Evolutionary conservation across 2,113 vertebrate species (phyloP).

Genomic region (Salvelinus alpinus): DNA sequence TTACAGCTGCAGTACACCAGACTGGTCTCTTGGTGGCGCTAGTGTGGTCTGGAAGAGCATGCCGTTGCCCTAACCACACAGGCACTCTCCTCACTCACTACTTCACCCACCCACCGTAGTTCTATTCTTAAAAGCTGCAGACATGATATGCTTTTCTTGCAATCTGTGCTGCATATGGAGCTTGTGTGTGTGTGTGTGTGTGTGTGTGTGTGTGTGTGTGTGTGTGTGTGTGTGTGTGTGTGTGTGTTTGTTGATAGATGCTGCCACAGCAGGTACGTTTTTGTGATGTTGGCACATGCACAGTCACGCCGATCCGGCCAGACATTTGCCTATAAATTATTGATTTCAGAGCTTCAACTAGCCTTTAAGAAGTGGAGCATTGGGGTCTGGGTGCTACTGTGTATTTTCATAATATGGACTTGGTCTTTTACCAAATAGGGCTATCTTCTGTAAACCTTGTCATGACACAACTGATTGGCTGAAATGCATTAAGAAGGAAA

Average conservation of each 20-base stretch:
- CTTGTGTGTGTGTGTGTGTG: not conserved
- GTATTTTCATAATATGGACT: not conserved
- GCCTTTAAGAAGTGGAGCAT: not conserved
- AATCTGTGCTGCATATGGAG: constrained; percentile 64
- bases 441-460: too few species aligned
- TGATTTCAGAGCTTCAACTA: not conserved
- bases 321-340: not conserved
- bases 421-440: too few species aligned
- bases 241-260: not conserved
- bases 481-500: too few species aligned
- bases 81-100: constrained; percentile 30
- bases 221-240: too few species aligned
- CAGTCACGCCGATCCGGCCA: not conserved
- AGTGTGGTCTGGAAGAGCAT: constrained; percentile 32
- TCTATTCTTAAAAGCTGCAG: constrained; percentile 28
- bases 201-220: too few species aligned
- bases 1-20: constrained; percentile 24
- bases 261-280: not conserved
- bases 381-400: too few species aligned
- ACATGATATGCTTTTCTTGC: constrained; percentile 2
- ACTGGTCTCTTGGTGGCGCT: constrained; percentile 68
- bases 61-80: not conserved
- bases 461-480: too few species aligned
- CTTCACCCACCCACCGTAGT: constrained; percentile 14
- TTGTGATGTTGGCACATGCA: not conserved